Conservation (phyloP, 2,797 vertebrate genomes). For the Anabacerthia variegaticeps region DNA sequence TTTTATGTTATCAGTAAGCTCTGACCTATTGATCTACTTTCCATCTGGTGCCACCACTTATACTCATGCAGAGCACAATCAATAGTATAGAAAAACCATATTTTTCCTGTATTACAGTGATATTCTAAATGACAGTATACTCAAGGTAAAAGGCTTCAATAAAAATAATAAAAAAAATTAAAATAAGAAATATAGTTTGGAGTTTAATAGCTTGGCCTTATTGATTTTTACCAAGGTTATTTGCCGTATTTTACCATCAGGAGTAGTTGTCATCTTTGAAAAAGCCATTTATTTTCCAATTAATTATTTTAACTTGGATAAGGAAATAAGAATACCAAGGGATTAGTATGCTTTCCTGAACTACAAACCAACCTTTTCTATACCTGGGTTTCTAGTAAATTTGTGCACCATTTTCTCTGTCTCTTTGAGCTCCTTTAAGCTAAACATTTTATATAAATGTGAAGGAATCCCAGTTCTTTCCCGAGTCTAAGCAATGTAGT, state of each 20-base stretch:
- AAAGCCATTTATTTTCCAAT: background rate
- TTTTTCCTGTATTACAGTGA: slow-evolving; percentile 10
- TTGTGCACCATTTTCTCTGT: background rate
- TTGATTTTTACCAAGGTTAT: slow-evolving; percentile 24
- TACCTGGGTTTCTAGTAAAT: background rate
- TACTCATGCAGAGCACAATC: slow-evolving; percentile 42
- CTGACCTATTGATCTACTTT: slow-evolving; percentile 59
- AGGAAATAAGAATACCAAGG: background rate
- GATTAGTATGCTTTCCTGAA: background rate
- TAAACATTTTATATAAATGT: background rate
- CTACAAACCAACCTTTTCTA: background rate
- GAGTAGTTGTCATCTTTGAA: background rate
- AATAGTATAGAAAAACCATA: slow-evolving; percentile 43
- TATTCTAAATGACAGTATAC: slow-evolving; percentile 30
- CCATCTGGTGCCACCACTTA: slow-evolving; percentile 40
- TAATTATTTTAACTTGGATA: background rate
- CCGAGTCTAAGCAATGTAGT: background rate
- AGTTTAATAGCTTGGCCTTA: slow-evolving; percentile 24
- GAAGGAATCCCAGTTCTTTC: background rate
- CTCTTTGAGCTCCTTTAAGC: background rate
- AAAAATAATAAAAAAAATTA: background rate
- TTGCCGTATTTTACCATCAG: slow-evolving; percentile 29
- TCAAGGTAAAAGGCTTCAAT: background rate
- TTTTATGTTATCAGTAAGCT: slow-evolving; percentile 53
- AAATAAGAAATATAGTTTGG: slow-evolving; percentile 7